phyloP scores from a whole-genome alignment of 2,113 vertebrate species.

The Hystrix brachyura region DNA sequence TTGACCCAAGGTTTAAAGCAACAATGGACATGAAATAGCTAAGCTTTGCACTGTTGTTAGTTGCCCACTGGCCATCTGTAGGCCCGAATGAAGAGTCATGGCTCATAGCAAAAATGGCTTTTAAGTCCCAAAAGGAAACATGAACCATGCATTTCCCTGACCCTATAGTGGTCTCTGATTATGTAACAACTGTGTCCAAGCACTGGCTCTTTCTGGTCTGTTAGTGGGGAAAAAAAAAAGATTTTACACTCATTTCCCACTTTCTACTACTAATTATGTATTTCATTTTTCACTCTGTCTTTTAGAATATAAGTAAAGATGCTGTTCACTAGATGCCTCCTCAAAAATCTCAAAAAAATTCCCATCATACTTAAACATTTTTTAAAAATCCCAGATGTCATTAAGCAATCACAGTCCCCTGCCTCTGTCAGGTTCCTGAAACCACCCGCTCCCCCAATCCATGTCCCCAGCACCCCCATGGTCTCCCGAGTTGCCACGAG shows the following conservation, averaged over 20 bases:
- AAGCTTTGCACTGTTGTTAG: not conserved
- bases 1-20: not conserved
- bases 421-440: not conserved
- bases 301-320: not conserved
- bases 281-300: not conserved
- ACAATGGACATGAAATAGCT: not conserved
- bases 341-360: not conserved
- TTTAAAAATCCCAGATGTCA: not conserved
- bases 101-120: not conserved
- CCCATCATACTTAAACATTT: not conserved
- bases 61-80: not conserved
- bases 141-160: not conserved
- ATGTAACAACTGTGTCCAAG: not conserved
- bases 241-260: not conserved
- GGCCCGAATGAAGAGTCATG: not conserved
- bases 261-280: not conserved
- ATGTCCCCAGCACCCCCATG: not conserved
- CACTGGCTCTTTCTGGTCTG: not conserved
- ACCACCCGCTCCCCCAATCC: not conserved
- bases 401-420: not conserved
- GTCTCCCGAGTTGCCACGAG: not conserved
- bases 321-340: not conserved
- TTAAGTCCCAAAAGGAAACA: not conserved
- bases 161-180: not conserved
- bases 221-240: not conserved